Evolutionary conservation across 1,140 invertebrate genomes (phyloP).

Genomic region (Platyscapa corneri): DNA sequence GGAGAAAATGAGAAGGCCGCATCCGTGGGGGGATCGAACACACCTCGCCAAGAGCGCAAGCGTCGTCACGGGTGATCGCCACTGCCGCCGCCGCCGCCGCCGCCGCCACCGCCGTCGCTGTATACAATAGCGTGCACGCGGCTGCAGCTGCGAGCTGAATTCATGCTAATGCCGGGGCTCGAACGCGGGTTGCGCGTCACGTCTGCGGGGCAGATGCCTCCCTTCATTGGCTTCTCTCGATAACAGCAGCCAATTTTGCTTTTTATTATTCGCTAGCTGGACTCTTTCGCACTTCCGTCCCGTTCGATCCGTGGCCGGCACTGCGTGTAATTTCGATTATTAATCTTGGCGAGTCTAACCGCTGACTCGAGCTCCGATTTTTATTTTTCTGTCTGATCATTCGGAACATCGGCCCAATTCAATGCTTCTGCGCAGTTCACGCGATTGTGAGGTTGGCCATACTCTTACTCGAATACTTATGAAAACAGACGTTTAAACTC

Average conservation of each 20-base stretch:
- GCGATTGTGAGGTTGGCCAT: no score
- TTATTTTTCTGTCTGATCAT: no score
- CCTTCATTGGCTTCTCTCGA: neutral
- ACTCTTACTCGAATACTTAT: no score
- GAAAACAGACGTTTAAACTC: neutral
- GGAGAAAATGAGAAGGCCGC: slow-evolving; percentile 52
- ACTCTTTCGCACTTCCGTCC: neutral
- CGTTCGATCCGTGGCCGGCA: no score
- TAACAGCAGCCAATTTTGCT: neutral
- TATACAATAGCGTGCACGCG: slow-evolving; percentile 53
- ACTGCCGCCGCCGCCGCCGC: slow-evolving; percentile 60
- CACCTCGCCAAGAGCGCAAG: slow-evolving; percentile 54
- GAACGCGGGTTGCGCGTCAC: neutral
- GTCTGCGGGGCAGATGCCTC: neutral
- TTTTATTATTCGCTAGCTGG: neutral
- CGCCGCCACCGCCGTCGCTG: slow-evolving; percentile 23
- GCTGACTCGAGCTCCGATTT: no score
- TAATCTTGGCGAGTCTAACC: no score
- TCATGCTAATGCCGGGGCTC: slow-evolving; percentile 10
- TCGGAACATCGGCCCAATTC: no score
- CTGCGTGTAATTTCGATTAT: no score
- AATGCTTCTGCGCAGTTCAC: no score
- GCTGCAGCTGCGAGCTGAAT: slow-evolving; percentile 29
- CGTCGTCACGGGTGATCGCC: slow-evolving; percentile 54
- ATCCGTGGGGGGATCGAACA: slow-evolving; percentile 45